These are phyloP conservation scores for Gymnopithys bicolor DNA, from an alignment of 2,797 vertebrate genomes.

Conservation along the genomic window DNA sequence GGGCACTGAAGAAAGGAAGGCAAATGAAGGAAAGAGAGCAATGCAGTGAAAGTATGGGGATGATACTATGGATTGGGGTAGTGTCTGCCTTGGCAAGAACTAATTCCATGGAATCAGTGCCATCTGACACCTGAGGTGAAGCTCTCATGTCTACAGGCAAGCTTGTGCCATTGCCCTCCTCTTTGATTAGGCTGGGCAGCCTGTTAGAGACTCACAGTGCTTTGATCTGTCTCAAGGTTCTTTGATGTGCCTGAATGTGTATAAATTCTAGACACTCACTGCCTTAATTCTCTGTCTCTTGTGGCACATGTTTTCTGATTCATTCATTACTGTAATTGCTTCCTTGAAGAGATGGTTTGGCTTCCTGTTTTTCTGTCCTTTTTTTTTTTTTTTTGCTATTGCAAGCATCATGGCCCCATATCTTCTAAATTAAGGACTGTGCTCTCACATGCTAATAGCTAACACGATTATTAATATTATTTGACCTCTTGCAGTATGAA, in stretches of 20 bases:
- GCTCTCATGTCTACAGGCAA: accelerated
- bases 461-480: not conserved
- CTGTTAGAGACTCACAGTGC: not conserved
- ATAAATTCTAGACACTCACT: not conserved
- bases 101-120: not conserved
- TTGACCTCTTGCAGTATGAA: not conserved
- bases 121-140: accelerated
- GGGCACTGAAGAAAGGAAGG: not conserved
- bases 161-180: not conserved
- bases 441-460: not conserved
- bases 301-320: not conserved
- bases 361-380: not conserved
- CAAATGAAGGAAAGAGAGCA: not conserved
- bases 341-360: conserved; percentile 10
- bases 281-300: not conserved
- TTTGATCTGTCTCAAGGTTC: not conserved
- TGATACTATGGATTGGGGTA: not conserved
- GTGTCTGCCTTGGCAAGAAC: not conserved
- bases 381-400: not conserved
- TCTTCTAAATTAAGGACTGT: not conserved
- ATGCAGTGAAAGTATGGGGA: not conserved
- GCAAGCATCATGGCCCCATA: not conserved
- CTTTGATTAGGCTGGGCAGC: not conserved
- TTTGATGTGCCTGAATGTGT: not conserved
- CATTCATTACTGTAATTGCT: conserved; percentile 25